A percentile compares a stretch with the other conserved stretches of the same genome.
These are phyloP conservation scores for Tribolium madens DNA, from an alignment of 1,140 invertebrate species.

Conservation along the genomic window DNA sequence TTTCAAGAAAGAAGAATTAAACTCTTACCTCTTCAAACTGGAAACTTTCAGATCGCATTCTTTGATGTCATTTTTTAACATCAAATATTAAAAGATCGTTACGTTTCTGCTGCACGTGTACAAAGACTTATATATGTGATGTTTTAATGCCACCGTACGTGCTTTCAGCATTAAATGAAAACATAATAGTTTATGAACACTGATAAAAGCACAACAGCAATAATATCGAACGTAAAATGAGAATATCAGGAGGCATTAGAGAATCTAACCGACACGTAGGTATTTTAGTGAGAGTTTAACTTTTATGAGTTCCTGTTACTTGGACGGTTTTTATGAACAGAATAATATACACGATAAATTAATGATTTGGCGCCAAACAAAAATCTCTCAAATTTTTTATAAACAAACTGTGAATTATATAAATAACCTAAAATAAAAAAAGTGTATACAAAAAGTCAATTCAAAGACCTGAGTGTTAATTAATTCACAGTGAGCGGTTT, in stretches of 20 bases:
- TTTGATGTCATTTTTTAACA: background rate
- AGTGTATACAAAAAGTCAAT: too few species aligned
- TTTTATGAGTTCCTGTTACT: conserved; percentile 29
- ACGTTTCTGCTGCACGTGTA: background rate
- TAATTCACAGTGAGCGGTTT: too few species aligned
- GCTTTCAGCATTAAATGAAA: conserved; percentile 38
- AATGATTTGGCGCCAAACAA: background rate
- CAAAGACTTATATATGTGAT: conserved; percentile 7
- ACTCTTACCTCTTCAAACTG: background rate
- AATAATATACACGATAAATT: conserved; percentile 2
- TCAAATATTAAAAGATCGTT: background rate
- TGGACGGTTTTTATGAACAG: conserved; percentile 24
- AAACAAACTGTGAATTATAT: too few species aligned
- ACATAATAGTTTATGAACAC: conserved; percentile 40
- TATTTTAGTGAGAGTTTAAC: conserved; percentile 31
- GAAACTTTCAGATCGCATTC: background rate
- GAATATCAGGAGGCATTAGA: conserved; percentile 41
- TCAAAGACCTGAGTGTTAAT: too few species aligned
- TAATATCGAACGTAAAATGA: conserved; percentile 45
- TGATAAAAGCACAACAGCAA: conserved; percentile 47
- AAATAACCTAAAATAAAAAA: too few species aligned
- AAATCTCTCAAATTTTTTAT: background rate
- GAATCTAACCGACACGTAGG: conserved; percentile 35
- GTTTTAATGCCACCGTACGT: conserved; percentile 27
- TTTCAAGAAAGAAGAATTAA: too few species aligned